phyloP scores from a whole-genome alignment of 1,140 invertebrate species.

The Acarapis woodi region DNA sequence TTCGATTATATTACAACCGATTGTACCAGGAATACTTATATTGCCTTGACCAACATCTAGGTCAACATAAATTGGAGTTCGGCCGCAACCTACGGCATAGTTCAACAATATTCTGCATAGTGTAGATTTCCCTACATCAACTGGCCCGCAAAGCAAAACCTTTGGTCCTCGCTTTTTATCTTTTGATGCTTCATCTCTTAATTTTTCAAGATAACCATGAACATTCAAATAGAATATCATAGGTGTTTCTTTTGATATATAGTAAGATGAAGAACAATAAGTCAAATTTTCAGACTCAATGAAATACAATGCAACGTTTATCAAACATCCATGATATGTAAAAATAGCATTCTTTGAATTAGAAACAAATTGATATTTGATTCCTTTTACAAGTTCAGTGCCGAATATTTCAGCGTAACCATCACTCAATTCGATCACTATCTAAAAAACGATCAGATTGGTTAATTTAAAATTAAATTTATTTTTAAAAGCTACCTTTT shows the following conservation, averaged over 20 bases:
- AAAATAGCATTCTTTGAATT: conserved; percentile 85
- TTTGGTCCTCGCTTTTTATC: conserved; percentile 28
- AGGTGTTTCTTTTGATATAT: conserved; percentile 78
- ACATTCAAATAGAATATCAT: conserved; percentile 86
- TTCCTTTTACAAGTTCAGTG: conserved; percentile 74
- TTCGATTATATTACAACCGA: conserved; percentile 36
- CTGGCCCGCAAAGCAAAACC: conserved; percentile 45
- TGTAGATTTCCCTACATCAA: conserved; percentile 86
- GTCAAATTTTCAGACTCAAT: neutral
- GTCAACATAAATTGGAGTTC: conserved; percentile 61
- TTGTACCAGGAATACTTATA: conserved; percentile 67
- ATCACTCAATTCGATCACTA: conserved; percentile 7
- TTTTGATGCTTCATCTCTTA: conserved; percentile 42
- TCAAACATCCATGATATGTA: conserved; percentile 72
- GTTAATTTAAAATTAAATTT: conserved; percentile 1
- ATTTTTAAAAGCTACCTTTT: conserved; percentile 30
- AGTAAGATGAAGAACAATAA: conserved; percentile 21
- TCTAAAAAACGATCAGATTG: neutral
- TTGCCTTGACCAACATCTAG: conserved; percentile 83
- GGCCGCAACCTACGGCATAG: conserved; percentile 48
- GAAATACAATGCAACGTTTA: too few relatives aligned
- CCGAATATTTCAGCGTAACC: conserved; percentile 68
- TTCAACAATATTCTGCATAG: conserved; percentile 65
- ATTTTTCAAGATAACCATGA: conserved; percentile 68
- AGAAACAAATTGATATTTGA: conserved; percentile 57